These are phyloP conservation scores for Vanessa atalanta DNA, from an alignment of 1,140 invertebrate species.

Conservation along the genomic window DNA sequence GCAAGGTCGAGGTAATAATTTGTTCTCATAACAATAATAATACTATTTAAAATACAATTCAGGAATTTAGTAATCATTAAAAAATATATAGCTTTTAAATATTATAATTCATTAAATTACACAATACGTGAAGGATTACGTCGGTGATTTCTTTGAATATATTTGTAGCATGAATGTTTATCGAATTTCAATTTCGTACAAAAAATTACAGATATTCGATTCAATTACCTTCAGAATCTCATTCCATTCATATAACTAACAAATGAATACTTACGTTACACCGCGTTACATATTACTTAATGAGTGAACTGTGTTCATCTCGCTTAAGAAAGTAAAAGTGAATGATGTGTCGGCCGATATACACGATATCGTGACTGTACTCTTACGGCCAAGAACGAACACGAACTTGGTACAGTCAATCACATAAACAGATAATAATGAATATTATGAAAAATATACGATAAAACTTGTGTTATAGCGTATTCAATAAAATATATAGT, in stretches of 20 bases:
- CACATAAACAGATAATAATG: neutral
- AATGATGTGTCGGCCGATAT: constrained; percentile 51
- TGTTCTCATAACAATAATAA: constrained; percentile 1
- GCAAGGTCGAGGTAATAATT: constrained; percentile 29
- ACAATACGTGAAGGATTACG: too few relatives aligned
- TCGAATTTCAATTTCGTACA: too few relatives aligned
- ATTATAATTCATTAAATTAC: neutral
- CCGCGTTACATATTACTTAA: constrained; percentile 22
- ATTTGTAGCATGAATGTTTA: too few relatives aligned
- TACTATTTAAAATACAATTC: neutral
- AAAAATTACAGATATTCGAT: too few relatives aligned
- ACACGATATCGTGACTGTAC: constrained; percentile 48
- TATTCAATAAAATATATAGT: neutral
- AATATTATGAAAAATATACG: neutral
- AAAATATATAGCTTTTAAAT: neutral
- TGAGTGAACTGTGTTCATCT: constrained; percentile 25
- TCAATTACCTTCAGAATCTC: neutral
- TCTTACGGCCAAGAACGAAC: constrained; percentile 32
- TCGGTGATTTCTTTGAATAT: too few relatives aligned
- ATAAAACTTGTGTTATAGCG: neutral
- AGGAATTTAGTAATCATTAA: neutral
- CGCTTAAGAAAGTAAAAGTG: constrained; percentile 61
- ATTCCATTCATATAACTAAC: neutral
- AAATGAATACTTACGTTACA: constrained; percentile 1
- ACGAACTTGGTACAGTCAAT: constrained; percentile 34